Evolutionary conservation across 2,888 invertebrate genomes (phyloP), one percentile per base, ranked within the genome.

Genomic region (Chymomyza amoena): DNA sequence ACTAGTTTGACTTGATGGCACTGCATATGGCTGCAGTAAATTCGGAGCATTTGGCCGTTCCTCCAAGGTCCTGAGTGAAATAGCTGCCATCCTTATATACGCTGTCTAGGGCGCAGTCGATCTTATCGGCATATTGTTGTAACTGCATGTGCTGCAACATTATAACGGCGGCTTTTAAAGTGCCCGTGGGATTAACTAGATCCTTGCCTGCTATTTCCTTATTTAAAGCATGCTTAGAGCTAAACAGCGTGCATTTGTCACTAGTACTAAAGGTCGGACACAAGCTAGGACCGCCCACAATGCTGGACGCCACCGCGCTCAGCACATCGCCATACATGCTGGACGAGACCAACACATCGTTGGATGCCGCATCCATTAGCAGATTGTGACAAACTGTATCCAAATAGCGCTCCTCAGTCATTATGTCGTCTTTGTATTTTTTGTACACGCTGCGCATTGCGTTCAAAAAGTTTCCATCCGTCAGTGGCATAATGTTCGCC

Each of bases 401-500:
- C 60, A 99, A 97, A 84, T 99, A 99, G 97, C 99, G 98, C 87
- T 95, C 95, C 91, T 98, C 97, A 92, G 97, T 98, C 87, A 96
- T 93, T 81, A 98, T 96, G 88, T 96, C 95, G 0, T 97, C 97
- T 91, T 97, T 97, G 28, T 97, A 92, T 81, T 96, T 94, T 0
- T 96, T 94, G 90, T 96, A 95, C 94, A 95, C 96, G 87, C 95
- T 94, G 88, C 98, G 98, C 77, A 97, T 96, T 84, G 94, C 94
- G 73, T 57, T 25, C 6, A 99, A 92, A 90, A 99, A 99, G 66
- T 98, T 93, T 0, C 99, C 99, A 92, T 99, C 99, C 7, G 98
- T 98, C 13, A 99, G 93, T 91, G 98, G 98, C 99, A 99, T 99
- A 88, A 99, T 99, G 91, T 99, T 99, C 0, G 99, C 99, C 92